A percentile compares a stretch with the other conserved stretches of the same genome.
These are phyloP conservation scores for Drosophila picticornis DNA, from an alignment of 2,888 invertebrate genomes.

Conservation along the genomic window DNA sequence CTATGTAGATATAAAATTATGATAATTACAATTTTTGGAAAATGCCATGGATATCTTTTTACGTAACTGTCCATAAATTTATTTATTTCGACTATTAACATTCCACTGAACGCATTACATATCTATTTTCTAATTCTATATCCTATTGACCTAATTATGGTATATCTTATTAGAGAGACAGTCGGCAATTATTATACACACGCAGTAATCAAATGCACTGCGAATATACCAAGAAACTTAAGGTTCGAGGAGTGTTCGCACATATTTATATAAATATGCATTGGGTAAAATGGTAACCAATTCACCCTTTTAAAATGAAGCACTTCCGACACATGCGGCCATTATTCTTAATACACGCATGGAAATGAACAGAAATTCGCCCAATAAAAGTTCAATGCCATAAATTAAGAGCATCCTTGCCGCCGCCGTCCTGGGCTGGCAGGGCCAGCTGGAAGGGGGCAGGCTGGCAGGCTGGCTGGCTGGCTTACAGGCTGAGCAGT, in stretches of 20 bases:
- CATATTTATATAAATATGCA: not conserved
- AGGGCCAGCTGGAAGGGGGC: constrained; percentile 20
- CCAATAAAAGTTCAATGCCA: constrained; percentile 85
- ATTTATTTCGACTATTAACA: not conserved
- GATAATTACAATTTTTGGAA: not conserved
- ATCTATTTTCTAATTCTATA: not conserved
- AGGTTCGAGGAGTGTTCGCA: not conserved
- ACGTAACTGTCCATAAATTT: not conserved
- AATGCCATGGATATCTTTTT: not conserved
- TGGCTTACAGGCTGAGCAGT: not conserved
- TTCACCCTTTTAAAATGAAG: constrained; percentile 67
- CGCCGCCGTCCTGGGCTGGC: too few species aligned
- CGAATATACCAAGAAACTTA: not conserved
- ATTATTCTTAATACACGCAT: constrained; percentile 83
- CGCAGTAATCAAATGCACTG: not conserved
- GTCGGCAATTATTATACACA: not conserved
- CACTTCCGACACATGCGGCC: constrained; percentile 72
- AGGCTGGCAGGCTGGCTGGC: not conserved
- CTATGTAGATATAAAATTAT: not conserved
- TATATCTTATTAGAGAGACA: not conserved
- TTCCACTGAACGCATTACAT: not conserved
- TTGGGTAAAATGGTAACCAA: constrained; percentile 23
- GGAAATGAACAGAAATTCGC: constrained; percentile 84
- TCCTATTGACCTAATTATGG: not conserved
- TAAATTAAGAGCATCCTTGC: constrained; percentile 79